phyloP scores from a whole-genome alignment of 2,888 invertebrate genomes.

The Ceramica pisi region DNA sequence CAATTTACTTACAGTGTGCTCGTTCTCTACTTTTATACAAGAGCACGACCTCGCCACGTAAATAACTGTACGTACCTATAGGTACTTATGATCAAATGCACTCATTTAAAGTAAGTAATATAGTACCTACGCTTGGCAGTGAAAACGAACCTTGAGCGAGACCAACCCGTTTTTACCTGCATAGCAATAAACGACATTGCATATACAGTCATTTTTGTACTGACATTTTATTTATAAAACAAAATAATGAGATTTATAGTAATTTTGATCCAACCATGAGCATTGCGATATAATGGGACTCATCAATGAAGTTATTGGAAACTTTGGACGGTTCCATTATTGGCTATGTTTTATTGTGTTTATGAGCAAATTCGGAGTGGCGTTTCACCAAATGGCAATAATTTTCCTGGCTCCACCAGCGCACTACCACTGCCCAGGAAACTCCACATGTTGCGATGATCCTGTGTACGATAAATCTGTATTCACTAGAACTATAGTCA shows the following conservation, averaged over 20 bases:
- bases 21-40: neutral
- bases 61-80: neutral
- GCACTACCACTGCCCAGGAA: constrained; percentile 76
- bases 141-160: constrained; percentile 43
- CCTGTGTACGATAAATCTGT: constrained; percentile 91
- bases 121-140: constrained; percentile 7
- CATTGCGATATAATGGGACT: constrained; percentile 74
- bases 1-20: constrained; percentile 9
- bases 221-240: constrained; percentile 21
- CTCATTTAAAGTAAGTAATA: constrained; percentile 15
- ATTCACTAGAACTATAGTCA: constrained; percentile 93
- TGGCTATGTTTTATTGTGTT: constrained; percentile 83
- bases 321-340: constrained; percentile 62
- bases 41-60: constrained; percentile 11
- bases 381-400: constrained; percentile 89
- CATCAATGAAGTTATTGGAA: constrained; percentile 83
- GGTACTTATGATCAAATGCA: constrained; percentile 16
- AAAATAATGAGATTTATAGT: constrained; percentile 30
- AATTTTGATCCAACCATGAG: constrained; percentile 9
- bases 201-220: constrained; percentile 35
- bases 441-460: constrained; percentile 85
- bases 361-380: constrained; percentile 86
- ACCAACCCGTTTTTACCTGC: constrained; percentile 56
- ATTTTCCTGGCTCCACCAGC: constrained; percentile 87
- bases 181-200: constrained; percentile 34